A percentile compares a stretch with the other conserved stretches of the same genome.
These are phyloP conservation scores for Saccopteryx leptura DNA, from an alignment of 2,113 vertebrate species.

Conservation along the genomic window DNA sequence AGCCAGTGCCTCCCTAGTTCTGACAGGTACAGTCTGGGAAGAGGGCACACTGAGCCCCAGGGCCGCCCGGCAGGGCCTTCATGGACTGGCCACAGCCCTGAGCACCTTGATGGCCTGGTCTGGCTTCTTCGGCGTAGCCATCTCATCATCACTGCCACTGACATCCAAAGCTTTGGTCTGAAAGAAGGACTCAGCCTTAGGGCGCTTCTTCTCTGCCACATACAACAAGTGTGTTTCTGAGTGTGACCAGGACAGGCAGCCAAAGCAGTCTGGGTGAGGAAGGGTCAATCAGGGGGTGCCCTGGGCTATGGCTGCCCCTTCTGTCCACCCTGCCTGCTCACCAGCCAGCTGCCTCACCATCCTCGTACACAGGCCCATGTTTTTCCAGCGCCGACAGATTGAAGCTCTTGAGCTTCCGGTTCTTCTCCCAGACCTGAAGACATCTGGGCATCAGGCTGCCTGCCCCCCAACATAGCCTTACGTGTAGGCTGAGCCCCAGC, in stretches of 20 bases:
- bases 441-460: neutral
- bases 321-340: conserved; percentile 45
- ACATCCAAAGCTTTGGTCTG: conserved; percentile 88
- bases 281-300: conserved; percentile 51
- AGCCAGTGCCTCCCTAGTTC: neutral
- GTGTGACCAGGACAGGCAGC: conserved; percentile 98
- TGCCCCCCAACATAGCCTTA: neutral
- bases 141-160: conserved; percentile 86
- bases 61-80: neutral
- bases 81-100: neutral
- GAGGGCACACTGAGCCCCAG: neutral
- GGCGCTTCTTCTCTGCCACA: conserved; percentile 97
- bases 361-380: conserved; percentile 95
- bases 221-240: conserved; percentile 98
- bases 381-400: conserved; percentile 95
- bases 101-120: conserved; percentile 88
- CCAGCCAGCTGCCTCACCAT: conserved; percentile 90
- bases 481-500: neutral
- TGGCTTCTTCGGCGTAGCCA: conserved; percentile 83
- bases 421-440: conserved; percentile 96
- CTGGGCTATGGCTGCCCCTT: neutral
- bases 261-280: conserved; percentile 93
- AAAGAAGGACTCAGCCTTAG: conserved; percentile 97
- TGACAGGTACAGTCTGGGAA: neutral
- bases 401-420: conserved; percentile 96